Base-by-base conservation (phyloP, 2,113 vertebrate species). In the Daubentonia madagascariensis region DNA sequence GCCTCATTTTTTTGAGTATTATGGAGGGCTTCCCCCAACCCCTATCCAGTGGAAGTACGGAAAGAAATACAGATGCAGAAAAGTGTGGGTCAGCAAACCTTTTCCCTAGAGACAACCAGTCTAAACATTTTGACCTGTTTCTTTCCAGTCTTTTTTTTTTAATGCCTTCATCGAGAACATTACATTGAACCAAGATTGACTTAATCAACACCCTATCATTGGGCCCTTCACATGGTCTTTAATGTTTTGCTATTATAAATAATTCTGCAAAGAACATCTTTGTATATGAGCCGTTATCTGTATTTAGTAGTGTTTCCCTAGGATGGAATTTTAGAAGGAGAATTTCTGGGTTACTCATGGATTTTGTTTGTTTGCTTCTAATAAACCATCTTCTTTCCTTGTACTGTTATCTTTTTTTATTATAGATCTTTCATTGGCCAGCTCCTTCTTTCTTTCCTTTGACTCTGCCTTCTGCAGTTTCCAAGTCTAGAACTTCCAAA, bases 231-330 rank as follows among this genome's bases (percentile, higher is more conserved):
- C 13, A 80, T 30, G 63, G 4, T 59, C 22, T 76, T 80, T 48
- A 89, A 70, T 80, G 35, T 67, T 63, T 81, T 63, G 30, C 23
- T 92, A 16, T 81, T 89, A 35, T 92, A 96, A 97, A 85, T 89
- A 65, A 81, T 32, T 57, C 67, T 59, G 8, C 45, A 90, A n/a
- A 50, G 85, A 92, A 96, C 10, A 89, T 65, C 85, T 59, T 45
- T 59, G 10, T 79, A 10, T 32, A 18, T 81, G 80, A 92, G 12
- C 96, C 48, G 54, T 85, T 48, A 8, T 70, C 80, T 32, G 2
- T 52, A 85, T 85, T 52, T 68, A 81, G 45, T 52, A 85, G 45
- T 59, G 13, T 91, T 92, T 96, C 23, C 37, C 52, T 23, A 57
- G 32, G 28, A 85, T 72, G 35, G 35, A 75, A 45, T 96, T 92